Evolutionary conservation across 2,797 vertebrate genomes (phyloP).

Genomic region (Ceryle rudis): DNA sequence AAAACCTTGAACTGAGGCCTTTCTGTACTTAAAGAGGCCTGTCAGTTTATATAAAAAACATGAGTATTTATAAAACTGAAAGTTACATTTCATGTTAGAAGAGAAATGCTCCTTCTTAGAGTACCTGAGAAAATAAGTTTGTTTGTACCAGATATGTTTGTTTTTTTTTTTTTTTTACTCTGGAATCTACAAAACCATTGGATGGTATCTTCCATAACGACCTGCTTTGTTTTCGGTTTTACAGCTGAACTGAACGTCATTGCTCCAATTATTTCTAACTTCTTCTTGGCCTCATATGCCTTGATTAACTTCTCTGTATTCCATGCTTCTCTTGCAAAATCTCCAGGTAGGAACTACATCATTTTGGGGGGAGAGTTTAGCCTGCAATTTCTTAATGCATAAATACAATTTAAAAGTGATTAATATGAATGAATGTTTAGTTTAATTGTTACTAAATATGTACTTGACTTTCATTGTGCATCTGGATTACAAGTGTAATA

Average conservation of each 20-base stretch:
- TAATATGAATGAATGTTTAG: neutral
- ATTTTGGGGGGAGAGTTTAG: neutral
- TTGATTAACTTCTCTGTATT: conserved; percentile 99
- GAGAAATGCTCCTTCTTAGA: neutral
- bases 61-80: neutral
- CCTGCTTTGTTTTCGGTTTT: conserved; percentile 15
- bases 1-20: too few relatives aligned
- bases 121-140: neutral
- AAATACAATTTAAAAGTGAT: neutral
- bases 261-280: conserved; percentile 98
- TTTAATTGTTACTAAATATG: neutral
- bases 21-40: too few relatives aligned
- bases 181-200: neutral
- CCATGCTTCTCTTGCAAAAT: conserved; percentile 98
- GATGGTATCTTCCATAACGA: neutral
- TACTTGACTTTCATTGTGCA: neutral
- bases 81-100: neutral
- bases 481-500: neutral
- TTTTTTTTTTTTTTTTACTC: neutral
- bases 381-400: neutral
- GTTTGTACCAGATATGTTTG: neutral
- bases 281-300: conserved; percentile 97
- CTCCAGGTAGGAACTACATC: conserved; percentile 87
- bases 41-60: neutral
- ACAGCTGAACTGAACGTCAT: conserved; percentile 93